Conservation (phyloP, 2,797 vertebrate genomes). For the Phataginus tricuspis region DNA sequence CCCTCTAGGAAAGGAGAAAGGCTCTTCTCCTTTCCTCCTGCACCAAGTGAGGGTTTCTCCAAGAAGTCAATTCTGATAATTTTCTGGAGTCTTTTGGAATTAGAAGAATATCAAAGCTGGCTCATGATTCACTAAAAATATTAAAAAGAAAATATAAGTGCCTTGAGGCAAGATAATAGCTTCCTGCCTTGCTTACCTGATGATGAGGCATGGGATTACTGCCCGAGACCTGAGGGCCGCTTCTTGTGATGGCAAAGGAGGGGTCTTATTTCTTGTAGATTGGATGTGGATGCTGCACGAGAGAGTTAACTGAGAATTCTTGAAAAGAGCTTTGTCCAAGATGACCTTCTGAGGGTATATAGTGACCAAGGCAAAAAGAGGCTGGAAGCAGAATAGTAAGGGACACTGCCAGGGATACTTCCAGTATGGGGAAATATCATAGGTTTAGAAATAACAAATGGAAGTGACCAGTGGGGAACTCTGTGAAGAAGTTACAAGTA, state of each 20-base stretch:
- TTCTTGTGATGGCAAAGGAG: not conserved
- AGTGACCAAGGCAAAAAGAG: not conserved
- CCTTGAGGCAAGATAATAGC: not conserved
- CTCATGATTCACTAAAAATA: not conserved
- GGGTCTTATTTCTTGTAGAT: not conserved
- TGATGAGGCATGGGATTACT: not conserved
- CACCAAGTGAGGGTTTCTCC: not conserved
- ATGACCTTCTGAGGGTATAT: not conserved
- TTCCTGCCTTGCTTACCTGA: not conserved
- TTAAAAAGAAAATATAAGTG: not conserved
- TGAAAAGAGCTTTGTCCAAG: not conserved
- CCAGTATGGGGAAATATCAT: not conserved
- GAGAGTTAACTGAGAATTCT: not conserved
- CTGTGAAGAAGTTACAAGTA: not conserved
- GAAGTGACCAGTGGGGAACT: not conserved
- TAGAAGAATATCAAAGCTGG: not conserved
- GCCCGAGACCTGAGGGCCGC: not conserved
- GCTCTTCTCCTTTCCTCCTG: not conserved
- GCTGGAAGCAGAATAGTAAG: not conserved
- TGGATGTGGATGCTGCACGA: not conserved
- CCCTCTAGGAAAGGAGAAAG: not conserved
- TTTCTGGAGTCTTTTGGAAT: not conserved
- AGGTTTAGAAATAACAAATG: not conserved
- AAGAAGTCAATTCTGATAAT: not conserved
- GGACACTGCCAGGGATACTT: not conserved